Conservation (phyloP, 2,888 invertebrate genomes). For the Tipula vernalis region DNA sequence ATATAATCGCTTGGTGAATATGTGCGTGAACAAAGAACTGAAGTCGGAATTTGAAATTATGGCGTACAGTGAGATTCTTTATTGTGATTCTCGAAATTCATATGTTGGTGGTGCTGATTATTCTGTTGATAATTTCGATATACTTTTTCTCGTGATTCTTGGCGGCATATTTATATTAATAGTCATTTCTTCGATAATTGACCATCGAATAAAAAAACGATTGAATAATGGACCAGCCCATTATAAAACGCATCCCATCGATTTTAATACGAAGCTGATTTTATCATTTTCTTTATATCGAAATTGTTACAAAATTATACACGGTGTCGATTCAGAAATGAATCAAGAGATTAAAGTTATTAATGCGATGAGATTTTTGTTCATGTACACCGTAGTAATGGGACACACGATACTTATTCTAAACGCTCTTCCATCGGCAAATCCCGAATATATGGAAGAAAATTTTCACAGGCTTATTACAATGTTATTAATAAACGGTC, state of each 20-base stretch:
- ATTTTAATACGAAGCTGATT: not conserved
- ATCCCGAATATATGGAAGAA: conserved; percentile 15
- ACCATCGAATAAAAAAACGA: not conserved
- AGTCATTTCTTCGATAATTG: not conserved
- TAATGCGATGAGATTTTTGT: conserved; percentile 5
- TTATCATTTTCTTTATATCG: not conserved
- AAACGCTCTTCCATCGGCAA: conserved; percentile 10
- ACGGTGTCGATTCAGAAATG: not conserved
- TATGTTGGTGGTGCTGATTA: not conserved
- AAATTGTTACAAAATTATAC: not conserved
- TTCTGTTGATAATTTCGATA: not conserved
- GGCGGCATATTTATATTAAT: not conserved
- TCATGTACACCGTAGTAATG: conserved; percentile 14
- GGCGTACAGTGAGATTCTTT: conserved; percentile 14
- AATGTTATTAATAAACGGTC: conserved; percentile 31
- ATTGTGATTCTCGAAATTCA: conserved; percentile 12
- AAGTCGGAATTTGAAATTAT: conserved; percentile 14
- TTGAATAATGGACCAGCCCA: not conserved
- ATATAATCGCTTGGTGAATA: not conserved
- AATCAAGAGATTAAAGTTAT: not conserved
- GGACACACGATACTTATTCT: conserved; percentile 13
- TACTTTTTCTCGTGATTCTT: not conserved
- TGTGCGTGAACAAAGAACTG: conserved; percentile 16
- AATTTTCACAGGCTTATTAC: not conserved
- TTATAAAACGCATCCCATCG: not conserved